Evolutionary conservation across 2,113 vertebrate genomes (phyloP).

Genomic region (Spizaetus ornatus): DNA sequence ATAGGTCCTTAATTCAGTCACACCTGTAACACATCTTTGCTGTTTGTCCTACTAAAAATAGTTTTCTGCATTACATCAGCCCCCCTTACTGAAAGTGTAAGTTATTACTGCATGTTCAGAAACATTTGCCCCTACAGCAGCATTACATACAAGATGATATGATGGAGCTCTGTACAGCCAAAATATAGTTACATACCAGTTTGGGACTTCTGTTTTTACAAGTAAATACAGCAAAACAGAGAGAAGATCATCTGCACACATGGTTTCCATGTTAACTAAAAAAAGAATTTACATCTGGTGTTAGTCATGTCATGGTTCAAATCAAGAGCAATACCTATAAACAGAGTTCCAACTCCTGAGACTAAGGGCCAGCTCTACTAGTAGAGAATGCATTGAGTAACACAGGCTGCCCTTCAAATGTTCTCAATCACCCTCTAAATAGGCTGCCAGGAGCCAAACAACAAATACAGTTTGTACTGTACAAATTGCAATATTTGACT

Average conservation of each 20-base stretch:
- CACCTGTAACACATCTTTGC: neutral
- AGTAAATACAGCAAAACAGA: conserved; percentile 91
- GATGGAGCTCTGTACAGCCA: neutral
- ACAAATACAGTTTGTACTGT: neutral
- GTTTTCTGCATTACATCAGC: neutral
- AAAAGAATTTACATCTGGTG: neutral
- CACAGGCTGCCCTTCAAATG: neutral
- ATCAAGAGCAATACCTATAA: neutral
- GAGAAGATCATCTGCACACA: conserved; percentile 94
- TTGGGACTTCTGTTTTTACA: conserved; percentile 95
- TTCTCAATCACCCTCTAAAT: neutral
- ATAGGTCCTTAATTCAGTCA: neutral
- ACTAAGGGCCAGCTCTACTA: neutral
- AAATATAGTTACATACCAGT: conserved; percentile 80
- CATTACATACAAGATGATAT: neutral
- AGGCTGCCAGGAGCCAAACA: neutral
- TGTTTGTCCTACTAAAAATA: neutral
- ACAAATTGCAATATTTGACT: neutral
- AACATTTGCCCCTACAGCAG: neutral
- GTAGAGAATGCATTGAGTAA: neutral
- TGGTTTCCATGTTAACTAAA: conserved; percentile 86
- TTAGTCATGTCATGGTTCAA: neutral
- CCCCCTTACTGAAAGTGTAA: neutral
- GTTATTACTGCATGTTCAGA: neutral
- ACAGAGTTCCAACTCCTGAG: neutral